These are phyloP conservation scores for Acanthis flammea DNA, from an alignment of 2,797 vertebrate species.

Conservation along the genomic window DNA sequence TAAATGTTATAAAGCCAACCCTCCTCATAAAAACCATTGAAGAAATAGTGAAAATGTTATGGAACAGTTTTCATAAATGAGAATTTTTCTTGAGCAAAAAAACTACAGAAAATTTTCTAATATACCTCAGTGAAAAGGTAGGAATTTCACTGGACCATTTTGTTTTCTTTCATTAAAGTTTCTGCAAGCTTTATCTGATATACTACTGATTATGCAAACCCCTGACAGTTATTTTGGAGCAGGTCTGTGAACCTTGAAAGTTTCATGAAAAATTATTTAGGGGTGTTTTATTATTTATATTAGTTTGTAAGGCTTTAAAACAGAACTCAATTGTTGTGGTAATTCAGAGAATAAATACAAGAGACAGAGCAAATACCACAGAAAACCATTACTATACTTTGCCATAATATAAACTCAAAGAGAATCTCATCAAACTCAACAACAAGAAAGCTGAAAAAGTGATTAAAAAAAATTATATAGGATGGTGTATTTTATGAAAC, in stretches of 20 bases:
- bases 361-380: neutral
- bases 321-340: neutral
- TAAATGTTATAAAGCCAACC: neutral
- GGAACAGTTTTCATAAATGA: neutral
- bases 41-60: neutral
- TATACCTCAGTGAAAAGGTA: neutral
- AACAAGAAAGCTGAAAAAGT: neutral
- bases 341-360: neutral
- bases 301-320: neutral
- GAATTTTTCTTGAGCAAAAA: neutral
- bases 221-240: neutral
- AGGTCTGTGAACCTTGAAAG: neutral
- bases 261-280: neutral
- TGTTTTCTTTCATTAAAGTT: neutral
- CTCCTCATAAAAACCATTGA: neutral
- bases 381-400: neutral
- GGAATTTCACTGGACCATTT: neutral
- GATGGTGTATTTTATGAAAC: neutral
- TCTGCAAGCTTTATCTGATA: neutral
- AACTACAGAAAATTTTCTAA: neutral
- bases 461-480: neutral
- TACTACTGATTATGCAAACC: neutral
- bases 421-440: neutral
- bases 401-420: neutral
- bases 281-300: neutral